Percentiles rank a stretch among this genome's conserved stretches.
phyloP scores from a whole-genome alignment of 2,113 vertebrate genomes.

The Macrotis lagotis region DNA sequence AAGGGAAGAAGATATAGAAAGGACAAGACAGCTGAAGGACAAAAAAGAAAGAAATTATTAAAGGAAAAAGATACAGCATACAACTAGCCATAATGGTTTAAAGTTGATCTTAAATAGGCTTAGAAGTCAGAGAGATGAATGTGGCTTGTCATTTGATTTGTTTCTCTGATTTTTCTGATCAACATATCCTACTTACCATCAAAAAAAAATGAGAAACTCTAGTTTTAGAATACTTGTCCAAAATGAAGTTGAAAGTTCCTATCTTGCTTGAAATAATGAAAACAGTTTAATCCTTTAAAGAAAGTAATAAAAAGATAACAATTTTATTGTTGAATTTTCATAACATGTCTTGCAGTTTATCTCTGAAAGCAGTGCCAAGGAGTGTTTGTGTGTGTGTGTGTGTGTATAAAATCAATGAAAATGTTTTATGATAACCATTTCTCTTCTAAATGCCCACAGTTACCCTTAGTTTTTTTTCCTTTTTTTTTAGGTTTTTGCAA shows the following conservation, averaged over 20 bases:
- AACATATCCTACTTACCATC: background rate
- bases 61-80: background rate
- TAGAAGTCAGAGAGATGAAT: background rate
- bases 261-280: background rate
- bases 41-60: background rate
- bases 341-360: constrained; percentile 37
- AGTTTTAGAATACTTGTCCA: constrained; percentile 21
- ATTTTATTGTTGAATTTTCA: constrained; percentile 20
- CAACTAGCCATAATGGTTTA: background rate
- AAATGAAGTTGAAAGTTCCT: constrained; percentile 6
- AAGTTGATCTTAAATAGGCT: background rate
- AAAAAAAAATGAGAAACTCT: background rate
- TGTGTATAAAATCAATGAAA: constrained; percentile 5
- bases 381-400: background rate
- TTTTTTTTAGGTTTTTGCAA: too few species aligned
- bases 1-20: background rate
- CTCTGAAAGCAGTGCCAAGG: constrained; percentile 43
- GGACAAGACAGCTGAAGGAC: background rate
- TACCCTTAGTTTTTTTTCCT: background rate
- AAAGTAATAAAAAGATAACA: background rate
- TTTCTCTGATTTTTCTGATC: constrained; percentile 29
- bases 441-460: constrained; percentile 14
- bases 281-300: constrained; percentile 12
- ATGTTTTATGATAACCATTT: background rate
- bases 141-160: background rate